Conservation (phyloP, 2,113 vertebrate genomes). For the Egretta garzetta region DNA sequence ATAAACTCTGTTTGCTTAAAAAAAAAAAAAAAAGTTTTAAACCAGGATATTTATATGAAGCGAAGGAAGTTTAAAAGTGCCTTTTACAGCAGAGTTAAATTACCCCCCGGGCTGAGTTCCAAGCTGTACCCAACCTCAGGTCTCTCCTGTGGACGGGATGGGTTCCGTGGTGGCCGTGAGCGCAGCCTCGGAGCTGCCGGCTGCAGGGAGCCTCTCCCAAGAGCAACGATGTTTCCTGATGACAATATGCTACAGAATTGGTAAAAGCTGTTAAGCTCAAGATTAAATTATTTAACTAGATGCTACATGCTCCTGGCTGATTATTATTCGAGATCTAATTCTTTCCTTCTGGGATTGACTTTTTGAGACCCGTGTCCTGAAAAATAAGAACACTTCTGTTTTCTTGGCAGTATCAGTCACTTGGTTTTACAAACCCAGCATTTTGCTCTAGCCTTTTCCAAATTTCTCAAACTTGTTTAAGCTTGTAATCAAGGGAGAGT, state of each 20-base stretch:
- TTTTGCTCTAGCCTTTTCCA: neutral
- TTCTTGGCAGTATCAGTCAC: neutral
- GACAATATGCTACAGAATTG: neutral
- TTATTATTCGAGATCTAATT: neutral
- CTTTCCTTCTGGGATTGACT: neutral
- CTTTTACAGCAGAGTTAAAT: neutral
- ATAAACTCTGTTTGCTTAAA: neutral
- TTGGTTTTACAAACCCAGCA: neutral
- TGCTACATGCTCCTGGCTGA: neutral
- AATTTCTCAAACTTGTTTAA: neutral
- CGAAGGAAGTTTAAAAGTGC: neutral
- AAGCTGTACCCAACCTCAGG: neutral
- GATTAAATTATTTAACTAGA: neutral
- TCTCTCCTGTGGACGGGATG: fast-evolving
- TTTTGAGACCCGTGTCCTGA: neutral
- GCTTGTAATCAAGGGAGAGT: neutral
- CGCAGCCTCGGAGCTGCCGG: fast-evolving
- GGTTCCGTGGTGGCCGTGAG: neutral
- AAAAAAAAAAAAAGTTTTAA: neutral
- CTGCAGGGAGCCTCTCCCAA: neutral
- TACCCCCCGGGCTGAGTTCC: neutral
- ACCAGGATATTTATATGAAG: neutral
- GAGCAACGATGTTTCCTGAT: neutral
- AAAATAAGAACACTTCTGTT: neutral
- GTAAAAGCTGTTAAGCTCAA: neutral